Evolutionary conservation across 1,140 invertebrate species (phyloP).

Genomic region (Drosophila paulistorum): DNA sequence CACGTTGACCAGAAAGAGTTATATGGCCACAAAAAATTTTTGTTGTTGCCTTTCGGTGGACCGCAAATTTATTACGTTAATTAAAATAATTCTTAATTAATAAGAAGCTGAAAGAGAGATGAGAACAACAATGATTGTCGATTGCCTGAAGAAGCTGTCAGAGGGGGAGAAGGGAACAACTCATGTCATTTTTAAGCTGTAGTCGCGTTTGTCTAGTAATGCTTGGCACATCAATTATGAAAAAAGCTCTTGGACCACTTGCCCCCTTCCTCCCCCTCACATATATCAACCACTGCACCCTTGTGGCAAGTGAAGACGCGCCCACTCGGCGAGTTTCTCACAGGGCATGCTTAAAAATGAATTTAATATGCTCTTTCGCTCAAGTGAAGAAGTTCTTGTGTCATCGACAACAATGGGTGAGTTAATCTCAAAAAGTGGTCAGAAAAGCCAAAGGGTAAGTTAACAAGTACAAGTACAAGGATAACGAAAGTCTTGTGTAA

Average conservation of each 20-base stretch:
- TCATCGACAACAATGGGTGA: constrained; percentile 35
- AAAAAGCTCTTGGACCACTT: constrained; percentile 18
- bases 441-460: neutral
- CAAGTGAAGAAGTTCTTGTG: constrained; percentile 33
- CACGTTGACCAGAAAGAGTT: constrained; percentile 43
- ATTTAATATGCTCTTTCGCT: constrained; percentile 71
- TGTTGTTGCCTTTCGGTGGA: constrained; percentile 32
- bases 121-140: constrained; percentile 25
- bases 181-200: constrained; percentile 48
- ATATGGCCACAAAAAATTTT: constrained; percentile 28
- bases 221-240: constrained; percentile 71
- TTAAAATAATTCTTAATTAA: constrained; percentile 83
- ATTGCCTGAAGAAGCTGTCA: constrained; percentile 13
- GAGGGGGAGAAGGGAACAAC: neutral
- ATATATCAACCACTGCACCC: neutral
- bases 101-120: constrained; percentile 56
- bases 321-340: constrained; percentile 71
- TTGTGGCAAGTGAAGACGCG: constrained; percentile 38
- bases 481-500: neutral
- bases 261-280: neutral
- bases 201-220: constrained; percentile 61
- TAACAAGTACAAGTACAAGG: no score
- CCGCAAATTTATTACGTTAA: constrained; percentile 82
- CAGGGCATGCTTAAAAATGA: constrained; percentile 66
- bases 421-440: neutral